Conservation (phyloP, 2,113 vertebrate species). For the Trogon surrucura region DNA sequence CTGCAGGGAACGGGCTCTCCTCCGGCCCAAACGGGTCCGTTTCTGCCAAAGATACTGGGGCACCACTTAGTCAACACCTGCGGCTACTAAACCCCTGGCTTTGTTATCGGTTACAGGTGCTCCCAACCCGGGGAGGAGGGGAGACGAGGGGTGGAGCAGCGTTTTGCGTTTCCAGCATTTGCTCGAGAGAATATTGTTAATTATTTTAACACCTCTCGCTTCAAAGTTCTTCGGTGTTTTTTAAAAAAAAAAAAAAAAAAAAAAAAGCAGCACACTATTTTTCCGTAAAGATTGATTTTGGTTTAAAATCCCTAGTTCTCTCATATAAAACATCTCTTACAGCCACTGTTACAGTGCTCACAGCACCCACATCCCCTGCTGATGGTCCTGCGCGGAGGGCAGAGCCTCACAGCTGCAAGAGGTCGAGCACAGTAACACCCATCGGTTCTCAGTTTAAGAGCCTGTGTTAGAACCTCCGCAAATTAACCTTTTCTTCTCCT, state of each 20-base stretch:
- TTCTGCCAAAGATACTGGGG: neutral
- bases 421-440: accelerated
- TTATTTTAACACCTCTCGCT: neutral
- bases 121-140: no score
- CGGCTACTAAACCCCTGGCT: accelerated
- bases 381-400: accelerated
- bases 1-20: neutral
- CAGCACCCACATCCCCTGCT: accelerated
- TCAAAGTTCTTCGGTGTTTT: neutral
- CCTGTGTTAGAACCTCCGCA: neutral
- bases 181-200: accelerated
- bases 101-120: neutral
- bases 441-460: accelerated
- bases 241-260: no score
- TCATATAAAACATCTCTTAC: accelerated
- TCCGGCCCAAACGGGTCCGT: accelerated
- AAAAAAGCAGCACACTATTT: no score
- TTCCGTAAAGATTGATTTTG: neutral
- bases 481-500: neutral
- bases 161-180: neutral
- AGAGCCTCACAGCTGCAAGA: neutral
- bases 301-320: neutral
- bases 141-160: neutral
- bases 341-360: accelerated
- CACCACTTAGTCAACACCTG: neutral